Evolutionary conservation across 2,113 vertebrate genomes (phyloP), one percentile per base, ranked within the genome.

Genomic region (Amblyornis subalaris): DNA sequence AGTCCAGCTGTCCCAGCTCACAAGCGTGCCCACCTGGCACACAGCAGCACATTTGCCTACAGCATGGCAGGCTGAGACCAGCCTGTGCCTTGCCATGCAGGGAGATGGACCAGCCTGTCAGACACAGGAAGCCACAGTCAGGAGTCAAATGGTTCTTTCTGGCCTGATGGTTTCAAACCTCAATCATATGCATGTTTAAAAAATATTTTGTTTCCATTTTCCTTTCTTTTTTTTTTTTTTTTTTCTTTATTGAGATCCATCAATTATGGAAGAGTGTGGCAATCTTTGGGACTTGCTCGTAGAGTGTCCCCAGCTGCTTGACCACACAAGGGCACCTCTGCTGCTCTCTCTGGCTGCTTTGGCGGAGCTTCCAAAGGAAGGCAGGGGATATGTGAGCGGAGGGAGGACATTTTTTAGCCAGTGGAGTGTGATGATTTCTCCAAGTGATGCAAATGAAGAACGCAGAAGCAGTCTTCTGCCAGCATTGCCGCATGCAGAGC

Each of bases 231-330:
- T 12, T 38, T 38, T 35, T 10, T 12, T 38, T 38, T 53, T 16
- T 18, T 55, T 12, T 29, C 16, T 38, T 16, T 8, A 33, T 3
- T 51, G 33, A 67, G 21, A 29, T 4, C 23, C 29, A 12, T 20
- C 54, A 72, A 28, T 45, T 23, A 21, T 10, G 28, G 66, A 79
- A 88, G n/a, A 72, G 7, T 0, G 7, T 2, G 8, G 10, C 5
- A 9, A 19, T 35, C 10, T 81, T 62, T 36, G 51, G 9, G 33
- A 33, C 10, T 42, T 35, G 28, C 10, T 45, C 0, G 0, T 19
- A 33, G 19, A 26, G 14, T 11, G 40, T 77, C 38, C 10, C n/a
- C 33, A 60, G 2, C 17, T 14, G 6, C 10, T 31, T 44, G 45
- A 38, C 62, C 14, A 13, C 19, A 35, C 17, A 45, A 75, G 12